phyloP scores from a whole-genome alignment of 2,797 vertebrate genomes.

The Diceros bicornis region DNA sequence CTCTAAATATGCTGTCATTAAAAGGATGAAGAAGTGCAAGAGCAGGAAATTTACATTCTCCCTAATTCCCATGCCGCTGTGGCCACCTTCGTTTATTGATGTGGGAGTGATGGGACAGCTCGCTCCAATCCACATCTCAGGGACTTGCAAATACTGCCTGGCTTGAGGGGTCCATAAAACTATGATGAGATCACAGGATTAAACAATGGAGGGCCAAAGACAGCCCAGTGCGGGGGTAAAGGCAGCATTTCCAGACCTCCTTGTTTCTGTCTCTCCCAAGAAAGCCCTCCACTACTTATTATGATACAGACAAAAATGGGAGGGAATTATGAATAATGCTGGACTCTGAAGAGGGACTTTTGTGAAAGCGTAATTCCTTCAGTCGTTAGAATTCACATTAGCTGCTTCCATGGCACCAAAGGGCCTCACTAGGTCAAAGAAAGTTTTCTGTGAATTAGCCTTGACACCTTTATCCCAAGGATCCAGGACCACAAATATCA shows the following conservation, averaged over 20 bases:
- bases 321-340: not conserved
- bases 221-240: fast-evolving
- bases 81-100: not conserved
- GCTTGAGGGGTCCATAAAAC: not conserved
- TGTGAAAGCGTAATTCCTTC: not conserved
- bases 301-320: not conserved
- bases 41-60: not conserved
- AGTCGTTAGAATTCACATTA: not conserved
- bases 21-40: not conserved
- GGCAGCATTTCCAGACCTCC: not conserved
- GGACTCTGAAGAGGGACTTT: not conserved
- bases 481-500: not conserved
- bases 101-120: not conserved
- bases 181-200: not conserved
- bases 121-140: not conserved
- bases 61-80: not conserved
- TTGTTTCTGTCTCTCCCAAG: not conserved
- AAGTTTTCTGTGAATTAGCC: not conserved
- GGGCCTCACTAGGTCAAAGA: not conserved
- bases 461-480: not conserved
- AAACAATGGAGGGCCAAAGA: not conserved
- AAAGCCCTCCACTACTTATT: not conserved
- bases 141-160: not conserved
- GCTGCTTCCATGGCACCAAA: not conserved
- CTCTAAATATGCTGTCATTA: not conserved